These are phyloP conservation scores for Agonopterix heracliana DNA, from an alignment of 2,888 invertebrate genomes.

Conservation along the genomic window DNA sequence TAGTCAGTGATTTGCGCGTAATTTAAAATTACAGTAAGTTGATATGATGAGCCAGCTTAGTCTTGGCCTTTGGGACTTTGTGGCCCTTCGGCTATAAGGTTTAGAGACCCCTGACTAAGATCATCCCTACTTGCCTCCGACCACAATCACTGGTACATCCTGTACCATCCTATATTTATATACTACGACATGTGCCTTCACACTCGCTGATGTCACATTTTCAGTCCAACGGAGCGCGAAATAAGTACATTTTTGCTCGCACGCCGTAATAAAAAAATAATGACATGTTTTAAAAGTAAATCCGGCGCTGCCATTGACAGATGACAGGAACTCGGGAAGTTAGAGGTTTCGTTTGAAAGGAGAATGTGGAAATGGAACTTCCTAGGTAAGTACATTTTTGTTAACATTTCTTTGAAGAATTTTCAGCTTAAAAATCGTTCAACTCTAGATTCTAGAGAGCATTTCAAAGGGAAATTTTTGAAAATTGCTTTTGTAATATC, in stretches of 20 bases:
- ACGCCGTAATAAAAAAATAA: conserved; percentile 70
- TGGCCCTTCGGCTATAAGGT: too few relatives aligned
- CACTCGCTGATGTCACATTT: conserved; percentile 73
- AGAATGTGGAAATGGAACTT: not conserved
- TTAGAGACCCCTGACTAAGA: too few relatives aligned
- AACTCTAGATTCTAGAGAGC: too few relatives aligned
- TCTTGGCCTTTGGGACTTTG: too few relatives aligned
- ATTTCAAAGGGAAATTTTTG: too few relatives aligned
- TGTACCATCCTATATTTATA: not conserved
- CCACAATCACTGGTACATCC: too few relatives aligned
- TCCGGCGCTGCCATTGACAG: conserved; percentile 49
- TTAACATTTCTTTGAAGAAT: not conserved
- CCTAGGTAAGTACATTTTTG: not conserved
- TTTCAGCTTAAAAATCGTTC: conserved; percentile 10
- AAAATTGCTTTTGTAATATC: too few relatives aligned
- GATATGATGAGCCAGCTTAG: too few relatives aligned
- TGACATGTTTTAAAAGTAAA: conserved; percentile 70
- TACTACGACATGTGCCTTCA: conserved; percentile 44
- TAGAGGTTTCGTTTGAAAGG: not conserved
- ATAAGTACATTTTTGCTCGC: conserved; percentile 75
- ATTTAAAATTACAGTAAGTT: too few relatives aligned
- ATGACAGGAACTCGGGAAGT: conserved; percentile 19
- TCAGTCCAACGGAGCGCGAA: conserved; percentile 73
- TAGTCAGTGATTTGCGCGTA: too few relatives aligned
- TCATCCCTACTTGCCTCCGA: too few relatives aligned